Conservation (phyloP, 2,113 vertebrate species). For the Vicugna pacos region DNA sequence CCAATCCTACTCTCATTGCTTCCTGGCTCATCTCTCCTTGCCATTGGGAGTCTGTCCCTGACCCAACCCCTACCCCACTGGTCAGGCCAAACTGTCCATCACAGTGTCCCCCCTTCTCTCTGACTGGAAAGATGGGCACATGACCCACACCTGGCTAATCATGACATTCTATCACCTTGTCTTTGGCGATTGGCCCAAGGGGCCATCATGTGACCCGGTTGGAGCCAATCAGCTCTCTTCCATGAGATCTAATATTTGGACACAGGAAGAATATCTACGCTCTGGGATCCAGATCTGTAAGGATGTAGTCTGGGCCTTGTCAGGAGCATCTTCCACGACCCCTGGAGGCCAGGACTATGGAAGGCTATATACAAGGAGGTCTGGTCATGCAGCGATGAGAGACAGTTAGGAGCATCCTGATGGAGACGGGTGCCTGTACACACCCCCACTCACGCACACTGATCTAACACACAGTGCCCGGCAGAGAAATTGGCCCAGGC, state of each 20-base stretch:
- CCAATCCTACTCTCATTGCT: too few relatives aligned
- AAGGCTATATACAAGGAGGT: background rate
- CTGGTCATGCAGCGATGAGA: background rate
- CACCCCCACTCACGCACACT: background rate
- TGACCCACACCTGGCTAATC: background rate
- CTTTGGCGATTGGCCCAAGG: slow-evolving; percentile 14
- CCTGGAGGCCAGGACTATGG: background rate
- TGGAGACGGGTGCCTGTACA: rapidly evolving
- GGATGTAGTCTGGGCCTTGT: background rate
- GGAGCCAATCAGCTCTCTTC: slow-evolving; percentile 46
- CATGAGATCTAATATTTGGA: background rate
- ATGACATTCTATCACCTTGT: background rate
- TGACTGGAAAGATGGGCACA: background rate
- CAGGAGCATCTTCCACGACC: background rate
- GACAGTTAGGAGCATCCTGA: background rate
- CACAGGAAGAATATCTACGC: background rate
- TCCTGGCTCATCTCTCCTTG: background rate
- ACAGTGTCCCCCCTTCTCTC: background rate
- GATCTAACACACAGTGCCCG: background rate
- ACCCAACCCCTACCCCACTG: background rate
- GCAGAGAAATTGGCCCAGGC: background rate
- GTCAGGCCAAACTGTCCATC: background rate
- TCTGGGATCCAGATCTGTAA: background rate
- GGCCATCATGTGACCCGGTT: background rate
- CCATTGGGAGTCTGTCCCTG: background rate